Conservation (phyloP, 1,140 invertebrate species). For the Pseudomyrmex dendroicus region DNA sequence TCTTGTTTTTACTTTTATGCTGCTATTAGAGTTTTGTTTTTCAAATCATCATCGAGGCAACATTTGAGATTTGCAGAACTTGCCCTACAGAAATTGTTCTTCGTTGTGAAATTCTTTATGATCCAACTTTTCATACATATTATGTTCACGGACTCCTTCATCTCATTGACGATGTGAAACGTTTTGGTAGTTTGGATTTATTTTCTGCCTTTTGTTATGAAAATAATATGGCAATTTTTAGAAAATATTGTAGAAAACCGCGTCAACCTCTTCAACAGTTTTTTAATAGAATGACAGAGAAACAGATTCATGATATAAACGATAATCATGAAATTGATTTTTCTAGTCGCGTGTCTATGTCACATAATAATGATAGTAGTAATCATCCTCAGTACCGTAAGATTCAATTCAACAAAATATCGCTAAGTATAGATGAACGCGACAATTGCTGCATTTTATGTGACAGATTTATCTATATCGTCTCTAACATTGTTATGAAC, state of each 20-base stretch:
- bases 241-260: constrained; percentile 4
- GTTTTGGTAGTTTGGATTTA: neutral
- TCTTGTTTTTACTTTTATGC: neutral
- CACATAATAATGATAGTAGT: neutral
- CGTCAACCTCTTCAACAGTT: neutral
- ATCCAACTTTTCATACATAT: neutral
- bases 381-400: neutral
- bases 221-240: constrained; percentile 15
- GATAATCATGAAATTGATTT: neutral
- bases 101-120: constrained; percentile 1
- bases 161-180: neutral
- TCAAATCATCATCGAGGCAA: neutral
- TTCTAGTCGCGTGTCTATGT: neutral
- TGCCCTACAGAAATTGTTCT: constrained; percentile 15
- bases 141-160: constrained; percentile 10
- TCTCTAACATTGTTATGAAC: neutral
- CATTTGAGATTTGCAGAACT: neutral
- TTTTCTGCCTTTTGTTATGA: constrained; percentile 30
- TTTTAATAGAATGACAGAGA: constrained; percentile 5
- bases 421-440: neutral
- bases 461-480: neutral
- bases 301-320: neutral
- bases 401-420: neutral
- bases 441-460: neutral
- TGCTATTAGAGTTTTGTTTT: neutral